These are phyloP conservation scores for Masnerella sp. DNA, from an alignment of 2,888 invertebrate genomes.

Conservation along the genomic window DNA sequence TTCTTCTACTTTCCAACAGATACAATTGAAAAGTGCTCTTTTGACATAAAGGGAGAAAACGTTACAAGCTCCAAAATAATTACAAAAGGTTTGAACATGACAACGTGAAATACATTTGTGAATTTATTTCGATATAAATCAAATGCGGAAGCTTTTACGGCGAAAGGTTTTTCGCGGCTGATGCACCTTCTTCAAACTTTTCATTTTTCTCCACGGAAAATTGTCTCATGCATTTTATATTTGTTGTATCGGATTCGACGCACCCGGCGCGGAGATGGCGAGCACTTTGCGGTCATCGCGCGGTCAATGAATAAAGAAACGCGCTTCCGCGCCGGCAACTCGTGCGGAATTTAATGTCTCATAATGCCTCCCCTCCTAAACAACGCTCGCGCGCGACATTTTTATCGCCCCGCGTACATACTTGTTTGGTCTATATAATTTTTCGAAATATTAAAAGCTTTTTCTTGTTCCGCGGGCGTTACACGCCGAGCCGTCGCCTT, in stretches of 20 bases:
- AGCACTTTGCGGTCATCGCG: slow-evolving; percentile 20
- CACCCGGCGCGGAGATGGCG: slow-evolving; percentile 25
- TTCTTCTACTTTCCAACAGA: too few relatives aligned
- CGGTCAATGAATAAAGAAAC: slow-evolving; percentile 39
- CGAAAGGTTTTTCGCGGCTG: slow-evolving; percentile 23
- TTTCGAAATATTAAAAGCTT: slow-evolving; percentile 50
- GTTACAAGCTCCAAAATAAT: not conserved
- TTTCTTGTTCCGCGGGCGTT: slow-evolving; percentile 41
- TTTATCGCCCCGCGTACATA: slow-evolving; percentile 10
- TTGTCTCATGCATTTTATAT: slow-evolving; percentile 56
- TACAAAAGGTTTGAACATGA: not conserved
- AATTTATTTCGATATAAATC: slow-evolving; percentile 28
- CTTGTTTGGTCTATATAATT: slow-evolving; percentile 33
- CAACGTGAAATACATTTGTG: not conserved
- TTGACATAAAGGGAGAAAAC: too few relatives aligned
- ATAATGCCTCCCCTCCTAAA: not conserved
- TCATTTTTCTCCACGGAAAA: slow-evolving; percentile 45
- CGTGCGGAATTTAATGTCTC: slow-evolving; percentile 23
- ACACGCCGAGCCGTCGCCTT: slow-evolving; percentile 22
- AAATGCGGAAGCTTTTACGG: slow-evolving; percentile 40
- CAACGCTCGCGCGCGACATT: slow-evolving; percentile 2
- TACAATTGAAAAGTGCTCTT: too few relatives aligned
- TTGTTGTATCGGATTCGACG: slow-evolving; percentile 41
- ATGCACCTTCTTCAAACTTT: slow-evolving; percentile 34
- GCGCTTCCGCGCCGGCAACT: not conserved